Evolutionary conservation across 2,888 invertebrate species (phyloP).

Genomic region (Glyphotaelius pellucidus): DNA sequence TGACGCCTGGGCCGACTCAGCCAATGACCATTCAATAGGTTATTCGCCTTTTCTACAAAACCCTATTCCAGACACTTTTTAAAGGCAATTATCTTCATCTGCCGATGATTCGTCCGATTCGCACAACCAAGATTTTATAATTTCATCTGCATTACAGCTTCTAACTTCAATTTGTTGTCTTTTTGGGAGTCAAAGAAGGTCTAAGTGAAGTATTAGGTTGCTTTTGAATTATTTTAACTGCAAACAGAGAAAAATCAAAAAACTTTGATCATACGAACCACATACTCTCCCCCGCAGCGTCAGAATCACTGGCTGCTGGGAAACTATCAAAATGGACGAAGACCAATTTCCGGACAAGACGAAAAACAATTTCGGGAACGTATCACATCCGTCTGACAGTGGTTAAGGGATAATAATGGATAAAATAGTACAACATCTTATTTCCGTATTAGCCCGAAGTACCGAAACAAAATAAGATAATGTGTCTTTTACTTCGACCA

Average conservation of each 20-base stretch:
- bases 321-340: not conserved
- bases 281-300: too few species aligned
- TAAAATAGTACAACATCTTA: too few species aligned
- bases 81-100: not conserved
- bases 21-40: too few species aligned
- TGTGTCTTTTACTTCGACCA: not conserved
- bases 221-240: not conserved
- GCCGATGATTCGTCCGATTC: not conserved
- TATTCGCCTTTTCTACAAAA: not conserved
- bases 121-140: not conserved
- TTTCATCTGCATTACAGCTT: not conserved
- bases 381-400: not conserved
- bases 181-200: not conserved
- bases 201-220: not conserved
- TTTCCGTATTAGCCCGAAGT: too few species aligned
- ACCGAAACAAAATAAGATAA: not conserved
- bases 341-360: not conserved
- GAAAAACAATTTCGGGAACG: not conserved
- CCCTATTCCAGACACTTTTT: too few species aligned
- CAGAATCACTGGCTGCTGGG: not conserved
- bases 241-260: not conserved
- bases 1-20: too few species aligned
- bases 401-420: not conserved
- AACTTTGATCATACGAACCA: not conserved
- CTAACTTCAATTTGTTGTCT: not conserved